These are phyloP conservation scores for Entomobrya proxima DNA, from an alignment of 2,888 invertebrate species.

Conservation along the genomic window DNA sequence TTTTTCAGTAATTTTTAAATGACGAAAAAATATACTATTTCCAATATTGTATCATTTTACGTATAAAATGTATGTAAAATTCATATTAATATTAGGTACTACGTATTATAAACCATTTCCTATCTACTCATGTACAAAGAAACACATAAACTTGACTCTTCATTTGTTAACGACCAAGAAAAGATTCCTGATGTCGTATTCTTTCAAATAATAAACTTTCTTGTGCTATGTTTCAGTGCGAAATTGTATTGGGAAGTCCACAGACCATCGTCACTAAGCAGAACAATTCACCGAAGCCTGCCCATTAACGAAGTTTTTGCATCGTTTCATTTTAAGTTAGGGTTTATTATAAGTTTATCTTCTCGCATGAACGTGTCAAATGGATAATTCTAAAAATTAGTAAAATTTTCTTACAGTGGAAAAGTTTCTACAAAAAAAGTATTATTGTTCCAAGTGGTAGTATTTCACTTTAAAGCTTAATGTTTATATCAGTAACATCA, in stretches of 20 bases:
- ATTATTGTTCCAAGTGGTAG: background rate
- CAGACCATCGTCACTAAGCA: constrained; percentile 56
- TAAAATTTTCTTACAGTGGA: background rate
- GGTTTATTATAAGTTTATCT: background rate
- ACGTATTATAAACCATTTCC: too few species aligned
- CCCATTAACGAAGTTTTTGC: background rate
- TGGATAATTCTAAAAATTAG: background rate
- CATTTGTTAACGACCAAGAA: too few species aligned
- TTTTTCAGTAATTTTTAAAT: too few species aligned
- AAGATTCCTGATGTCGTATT: too few species aligned
- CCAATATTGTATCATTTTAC: too few species aligned
- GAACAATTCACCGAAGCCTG: constrained; percentile 50
- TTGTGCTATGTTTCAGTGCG: constrained; percentile 59
- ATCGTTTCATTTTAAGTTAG: background rate
- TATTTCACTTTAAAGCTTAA: background rate
- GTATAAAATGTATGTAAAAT: too few species aligned
- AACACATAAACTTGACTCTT: too few species aligned
- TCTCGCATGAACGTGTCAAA: constrained; percentile 13
- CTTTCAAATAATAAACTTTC: too few species aligned
- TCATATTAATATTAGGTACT: too few species aligned
- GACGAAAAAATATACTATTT: too few species aligned
- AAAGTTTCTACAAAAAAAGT: background rate
- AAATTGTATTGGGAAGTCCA: constrained; percentile 69
- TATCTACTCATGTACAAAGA: too few species aligned
- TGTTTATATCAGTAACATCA: background rate